Percentiles rank a stretch among this genome's conserved stretches.
phyloP scores from a whole-genome alignment of 2,888 invertebrate genomes.

The Celastrina argiolus region DNA sequence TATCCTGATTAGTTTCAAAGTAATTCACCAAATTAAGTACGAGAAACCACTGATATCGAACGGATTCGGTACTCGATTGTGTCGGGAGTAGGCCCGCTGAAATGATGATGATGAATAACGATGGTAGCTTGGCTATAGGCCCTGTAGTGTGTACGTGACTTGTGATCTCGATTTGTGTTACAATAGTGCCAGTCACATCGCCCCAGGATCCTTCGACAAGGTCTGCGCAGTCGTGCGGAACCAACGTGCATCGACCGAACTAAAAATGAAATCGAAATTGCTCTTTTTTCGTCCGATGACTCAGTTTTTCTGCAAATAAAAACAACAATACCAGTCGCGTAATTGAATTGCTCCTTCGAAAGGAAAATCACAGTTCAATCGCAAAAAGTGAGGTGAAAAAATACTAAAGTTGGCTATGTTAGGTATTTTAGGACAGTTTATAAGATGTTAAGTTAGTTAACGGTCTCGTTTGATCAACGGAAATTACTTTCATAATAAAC shows the following conservation, averaged over 20 bases:
- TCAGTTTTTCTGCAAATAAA: slow-evolving; percentile 22
- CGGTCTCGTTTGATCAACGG: no score
- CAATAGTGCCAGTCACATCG: slow-evolving; percentile 71
- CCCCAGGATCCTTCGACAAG: slow-evolving; percentile 62
- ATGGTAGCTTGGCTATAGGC: no score
- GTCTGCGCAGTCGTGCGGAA: slow-evolving; percentile 61
- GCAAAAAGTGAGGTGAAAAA: not conserved
- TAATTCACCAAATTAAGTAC: no score
- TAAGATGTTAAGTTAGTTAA: not conserved
- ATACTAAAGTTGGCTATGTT: not conserved
- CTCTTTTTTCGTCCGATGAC: slow-evolving; percentile 27
- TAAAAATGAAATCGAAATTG: slow-evolving; percentile 38
- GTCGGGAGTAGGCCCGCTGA: no score
- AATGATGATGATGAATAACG: not conserved
- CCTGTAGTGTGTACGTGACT: not conserved
- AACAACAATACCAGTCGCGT: slow-evolving; percentile 12
- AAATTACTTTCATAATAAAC: not conserved
- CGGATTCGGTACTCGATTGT: no score
- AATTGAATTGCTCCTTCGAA: slow-evolving; percentile 16
- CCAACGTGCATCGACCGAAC: slow-evolving; percentile 51
- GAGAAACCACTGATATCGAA: no score
- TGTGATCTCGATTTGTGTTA: not conserved
- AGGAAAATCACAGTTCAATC: not conserved
- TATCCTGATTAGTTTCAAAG: no score
- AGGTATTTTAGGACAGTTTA: not conserved